Conservation (phyloP, 2,113 vertebrate species). For the Erinaceus europaeus region DNA sequence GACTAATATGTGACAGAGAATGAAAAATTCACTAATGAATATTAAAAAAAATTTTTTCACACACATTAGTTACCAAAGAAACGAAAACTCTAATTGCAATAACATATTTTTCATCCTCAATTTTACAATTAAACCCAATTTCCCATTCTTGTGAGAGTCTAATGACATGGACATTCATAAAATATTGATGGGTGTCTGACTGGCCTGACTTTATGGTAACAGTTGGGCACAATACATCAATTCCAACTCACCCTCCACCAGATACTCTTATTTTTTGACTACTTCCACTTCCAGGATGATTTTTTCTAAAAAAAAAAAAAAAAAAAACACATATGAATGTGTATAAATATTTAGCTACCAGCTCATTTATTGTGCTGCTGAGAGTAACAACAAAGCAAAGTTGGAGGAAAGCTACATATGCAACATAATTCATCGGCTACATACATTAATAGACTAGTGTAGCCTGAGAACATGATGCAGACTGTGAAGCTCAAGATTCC, state of each 20-base stretch:
- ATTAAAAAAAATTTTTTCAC: not conserved
- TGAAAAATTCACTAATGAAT: slow-evolving; percentile 38
- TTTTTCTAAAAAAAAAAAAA: not conserved
- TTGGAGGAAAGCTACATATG: not conserved
- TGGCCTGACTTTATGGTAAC: not conserved
- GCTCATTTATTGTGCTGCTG: not conserved
- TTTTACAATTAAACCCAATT: slow-evolving; percentile 36
- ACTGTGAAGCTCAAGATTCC: not conserved
- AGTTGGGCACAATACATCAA: not conserved
- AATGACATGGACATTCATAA: not conserved
- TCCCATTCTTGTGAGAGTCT: not conserved
- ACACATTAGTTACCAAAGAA: slow-evolving; percentile 56
- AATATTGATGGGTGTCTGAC: not conserved
- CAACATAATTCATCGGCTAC: not conserved
- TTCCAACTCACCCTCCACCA: not conserved
- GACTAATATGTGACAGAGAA: slow-evolving; percentile 22
- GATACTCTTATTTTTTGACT: not conserved
- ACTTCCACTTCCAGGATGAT: not conserved
- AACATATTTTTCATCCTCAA: slow-evolving; percentile 11
- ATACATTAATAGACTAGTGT: not conserved
- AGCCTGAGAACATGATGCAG: not conserved
- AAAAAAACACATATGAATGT: no score
- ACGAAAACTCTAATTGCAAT: not conserved
- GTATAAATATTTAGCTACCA: not conserved
- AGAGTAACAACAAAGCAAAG: not conserved